Conservation (phyloP, 2,113 vertebrate genomes). For the Leptodactylus fuscus region DNA sequence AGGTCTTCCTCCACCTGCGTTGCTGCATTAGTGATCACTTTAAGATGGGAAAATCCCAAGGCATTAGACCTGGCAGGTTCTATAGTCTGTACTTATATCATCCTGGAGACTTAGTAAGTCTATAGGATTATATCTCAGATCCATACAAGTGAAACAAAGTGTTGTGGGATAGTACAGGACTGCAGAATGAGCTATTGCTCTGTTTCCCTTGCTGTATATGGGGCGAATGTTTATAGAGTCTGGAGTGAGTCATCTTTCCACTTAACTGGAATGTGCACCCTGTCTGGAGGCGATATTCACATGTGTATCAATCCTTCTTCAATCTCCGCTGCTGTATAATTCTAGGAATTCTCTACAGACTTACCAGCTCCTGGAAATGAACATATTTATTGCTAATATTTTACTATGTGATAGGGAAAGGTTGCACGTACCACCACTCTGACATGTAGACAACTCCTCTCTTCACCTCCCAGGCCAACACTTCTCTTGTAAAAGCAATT, state of each 20-base stretch:
- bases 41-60: no score
- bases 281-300: slow-evolving; percentile 41
- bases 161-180: not conserved
- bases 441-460: not conserved
- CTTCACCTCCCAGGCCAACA: not conserved
- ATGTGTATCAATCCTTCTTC: slow-evolving; percentile 8
- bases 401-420: not conserved
- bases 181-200: not conserved
- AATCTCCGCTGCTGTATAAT: not conserved
- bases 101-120: not conserved
- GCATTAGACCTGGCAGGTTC: not conserved
- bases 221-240: not conserved
- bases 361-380: not conserved
- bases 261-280: slow-evolving; percentile 29
- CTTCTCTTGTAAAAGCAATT: not conserved
- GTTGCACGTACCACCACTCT: not conserved
- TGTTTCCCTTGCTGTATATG: not conserved
- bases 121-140: not conserved
- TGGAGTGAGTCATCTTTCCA: slow-evolving; percentile 34
- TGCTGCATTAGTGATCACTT: no score
- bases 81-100: not conserved
- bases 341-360: slow-evolving; percentile 13
- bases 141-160: not conserved
- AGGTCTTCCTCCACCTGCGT: no score
- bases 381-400: not conserved